Conservation (phyloP, 1,140 invertebrate genomes). For the Drosophila azteca region DNA sequence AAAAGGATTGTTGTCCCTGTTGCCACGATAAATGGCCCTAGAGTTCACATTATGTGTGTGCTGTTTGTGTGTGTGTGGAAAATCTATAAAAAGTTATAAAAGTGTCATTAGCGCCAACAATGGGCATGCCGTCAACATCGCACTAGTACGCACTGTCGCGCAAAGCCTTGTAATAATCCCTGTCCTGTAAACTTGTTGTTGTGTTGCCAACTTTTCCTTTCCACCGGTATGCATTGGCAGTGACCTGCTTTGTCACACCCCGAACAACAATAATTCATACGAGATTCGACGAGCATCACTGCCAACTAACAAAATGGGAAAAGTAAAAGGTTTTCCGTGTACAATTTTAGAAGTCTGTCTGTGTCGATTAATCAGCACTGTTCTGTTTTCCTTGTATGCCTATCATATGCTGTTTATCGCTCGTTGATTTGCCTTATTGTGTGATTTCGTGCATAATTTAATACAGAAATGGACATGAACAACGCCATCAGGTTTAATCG, state of each 20-base stretch:
- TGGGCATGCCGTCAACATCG: conserved; percentile 44
- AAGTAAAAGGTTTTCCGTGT: conserved; percentile 60
- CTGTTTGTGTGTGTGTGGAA: conserved; percentile 42
- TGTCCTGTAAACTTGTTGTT: conserved; percentile 36
- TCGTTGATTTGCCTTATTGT: conserved; percentile 25
- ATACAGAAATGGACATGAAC: conserved; percentile 43
- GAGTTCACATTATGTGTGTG: conserved; percentile 62
- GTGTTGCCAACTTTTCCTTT: conserved; percentile 27
- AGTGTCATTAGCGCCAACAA: conserved; percentile 80
- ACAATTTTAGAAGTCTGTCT: conserved; percentile 25
- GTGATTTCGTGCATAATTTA: conserved; percentile 53
- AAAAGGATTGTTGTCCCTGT: conserved; percentile 73
- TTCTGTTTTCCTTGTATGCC: conserved; percentile 28
- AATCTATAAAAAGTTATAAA: conserved; percentile 83
- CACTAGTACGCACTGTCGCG: conserved; percentile 8
- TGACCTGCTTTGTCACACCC: conserved; percentile 14
- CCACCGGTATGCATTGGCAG: conserved; percentile 27
- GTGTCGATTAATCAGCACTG: background rate
- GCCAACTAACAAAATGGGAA: conserved; percentile 49
- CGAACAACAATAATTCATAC: conserved; percentile 24
- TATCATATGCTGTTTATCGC: conserved; percentile 43
- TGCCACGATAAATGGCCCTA: conserved; percentile 71
- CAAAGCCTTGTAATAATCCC: conserved; percentile 53
- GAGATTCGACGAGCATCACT: background rate
- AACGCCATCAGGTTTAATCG: conserved; percentile 25